These are phyloP conservation scores for Pangasius djambal DNA, from an alignment of 2,797 vertebrate species.

Conservation along the genomic window DNA sequence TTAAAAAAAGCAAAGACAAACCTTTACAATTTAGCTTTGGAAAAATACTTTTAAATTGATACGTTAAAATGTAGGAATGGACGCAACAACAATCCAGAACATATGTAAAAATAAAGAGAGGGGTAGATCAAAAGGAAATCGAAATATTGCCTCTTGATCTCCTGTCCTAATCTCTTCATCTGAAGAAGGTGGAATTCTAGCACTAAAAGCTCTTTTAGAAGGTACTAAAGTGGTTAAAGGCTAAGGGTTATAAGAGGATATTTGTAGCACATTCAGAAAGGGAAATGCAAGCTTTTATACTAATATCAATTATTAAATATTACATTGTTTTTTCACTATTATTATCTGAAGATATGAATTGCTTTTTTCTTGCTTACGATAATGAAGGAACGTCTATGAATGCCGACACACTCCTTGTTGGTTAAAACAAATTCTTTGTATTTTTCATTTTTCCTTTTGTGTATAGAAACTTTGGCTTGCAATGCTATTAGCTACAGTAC, in stretches of 20 bases:
- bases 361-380: background rate
- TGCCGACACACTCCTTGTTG: background rate
- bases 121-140: background rate
- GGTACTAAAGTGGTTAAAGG: background rate
- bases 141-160: background rate
- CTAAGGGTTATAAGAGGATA: background rate
- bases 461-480: background rate
- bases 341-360: background rate
- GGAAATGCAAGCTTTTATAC: background rate
- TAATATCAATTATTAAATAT: background rate
- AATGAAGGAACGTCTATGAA: background rate
- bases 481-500: background rate
- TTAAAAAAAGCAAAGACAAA: background rate
- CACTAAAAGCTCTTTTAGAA: background rate
- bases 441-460: background rate
- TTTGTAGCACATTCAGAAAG: background rate
- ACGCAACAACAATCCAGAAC: background rate
- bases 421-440: background rate
- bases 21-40: background rate
- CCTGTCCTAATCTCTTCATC: background rate
- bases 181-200: background rate
- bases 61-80: background rate
- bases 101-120: background rate
- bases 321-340: background rate
- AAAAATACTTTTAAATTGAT: background rate